Percentiles rank a stretch among this genome's conserved stretches.
phyloP scores from a whole-genome alignment of 2,888 invertebrate species.

The Caenorhabditis doughertyi region DNA sequence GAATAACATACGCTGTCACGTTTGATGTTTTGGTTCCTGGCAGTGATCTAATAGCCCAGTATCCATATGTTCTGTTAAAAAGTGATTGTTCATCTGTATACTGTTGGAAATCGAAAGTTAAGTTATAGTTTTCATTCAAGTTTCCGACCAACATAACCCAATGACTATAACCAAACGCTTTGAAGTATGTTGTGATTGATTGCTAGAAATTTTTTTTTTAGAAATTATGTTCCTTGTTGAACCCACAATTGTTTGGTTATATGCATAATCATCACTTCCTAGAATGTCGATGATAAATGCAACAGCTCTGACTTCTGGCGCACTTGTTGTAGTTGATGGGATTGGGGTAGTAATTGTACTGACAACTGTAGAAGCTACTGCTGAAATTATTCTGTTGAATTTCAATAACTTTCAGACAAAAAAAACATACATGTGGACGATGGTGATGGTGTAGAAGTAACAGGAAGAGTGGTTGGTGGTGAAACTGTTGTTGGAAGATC shows the following conservation, averaged over 20 bases:
- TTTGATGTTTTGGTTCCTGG: background rate
- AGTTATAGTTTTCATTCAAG: background rate
- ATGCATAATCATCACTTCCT: slow-evolving; percentile 51
- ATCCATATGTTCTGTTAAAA: background rate
- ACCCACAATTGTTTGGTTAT: slow-evolving; percentile 44
- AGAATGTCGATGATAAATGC: slow-evolving; percentile 54
- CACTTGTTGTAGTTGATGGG: background rate
- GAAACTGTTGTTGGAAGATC: background rate
- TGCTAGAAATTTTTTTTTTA: background rate
- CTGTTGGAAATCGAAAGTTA: slow-evolving; percentile 3
- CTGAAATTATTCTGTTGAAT: background rate
- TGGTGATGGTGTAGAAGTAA: background rate
- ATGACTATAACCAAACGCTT: slow-evolving; percentile 21
- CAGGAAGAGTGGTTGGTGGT: background rate
- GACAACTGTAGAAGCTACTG: background rate
- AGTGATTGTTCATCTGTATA: background rate
- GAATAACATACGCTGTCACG: slow-evolving; percentile 6
- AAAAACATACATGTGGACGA: background rate
- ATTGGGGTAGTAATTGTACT: background rate
- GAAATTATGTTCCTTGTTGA: background rate
- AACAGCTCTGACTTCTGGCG: slow-evolving; percentile 13
- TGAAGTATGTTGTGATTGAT: slow-evolving; percentile 19
- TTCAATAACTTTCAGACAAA: background rate
- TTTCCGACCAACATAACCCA: slow-evolving; percentile 26
- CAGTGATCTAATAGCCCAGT: background rate